These are phyloP conservation scores for Lynx canadensis DNA, from an alignment of 2,113 vertebrate species.

Conservation along the genomic window DNA sequence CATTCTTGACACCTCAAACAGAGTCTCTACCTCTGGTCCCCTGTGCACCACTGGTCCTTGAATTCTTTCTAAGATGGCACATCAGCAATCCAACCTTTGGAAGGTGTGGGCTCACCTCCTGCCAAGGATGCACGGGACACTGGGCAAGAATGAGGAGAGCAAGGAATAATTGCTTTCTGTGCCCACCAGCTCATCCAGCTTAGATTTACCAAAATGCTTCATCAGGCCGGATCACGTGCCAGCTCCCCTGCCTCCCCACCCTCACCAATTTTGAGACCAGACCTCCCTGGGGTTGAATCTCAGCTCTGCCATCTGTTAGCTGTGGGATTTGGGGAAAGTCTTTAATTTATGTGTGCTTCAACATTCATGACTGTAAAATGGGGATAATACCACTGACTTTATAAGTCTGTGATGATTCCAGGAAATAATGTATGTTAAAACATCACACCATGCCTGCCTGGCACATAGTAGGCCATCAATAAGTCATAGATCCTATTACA, in stretches of 20 bases:
- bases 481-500: background rate
- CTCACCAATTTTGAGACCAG: background rate
- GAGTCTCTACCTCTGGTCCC: background rate
- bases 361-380: background rate
- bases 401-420: background rate
- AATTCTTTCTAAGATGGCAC: background rate
- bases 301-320: background rate
- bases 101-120: background rate
- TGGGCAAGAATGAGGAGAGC: background rate
- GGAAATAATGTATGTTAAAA: background rate
- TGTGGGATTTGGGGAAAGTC: background rate
- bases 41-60: background rate
- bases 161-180: background rate
- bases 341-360: background rate
- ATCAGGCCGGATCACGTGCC: rapidly evolving
- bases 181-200: background rate
- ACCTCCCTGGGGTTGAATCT: background rate
- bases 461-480: background rate
- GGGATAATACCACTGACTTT: background rate
- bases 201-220: background rate
- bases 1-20: background rate
- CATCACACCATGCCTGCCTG: background rate
- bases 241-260: background rate
- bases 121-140: background rate
- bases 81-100: background rate